Evolutionary conservation across 2,797 vertebrate species (phyloP).

Genomic region (Sebastes oblongus): DNA sequence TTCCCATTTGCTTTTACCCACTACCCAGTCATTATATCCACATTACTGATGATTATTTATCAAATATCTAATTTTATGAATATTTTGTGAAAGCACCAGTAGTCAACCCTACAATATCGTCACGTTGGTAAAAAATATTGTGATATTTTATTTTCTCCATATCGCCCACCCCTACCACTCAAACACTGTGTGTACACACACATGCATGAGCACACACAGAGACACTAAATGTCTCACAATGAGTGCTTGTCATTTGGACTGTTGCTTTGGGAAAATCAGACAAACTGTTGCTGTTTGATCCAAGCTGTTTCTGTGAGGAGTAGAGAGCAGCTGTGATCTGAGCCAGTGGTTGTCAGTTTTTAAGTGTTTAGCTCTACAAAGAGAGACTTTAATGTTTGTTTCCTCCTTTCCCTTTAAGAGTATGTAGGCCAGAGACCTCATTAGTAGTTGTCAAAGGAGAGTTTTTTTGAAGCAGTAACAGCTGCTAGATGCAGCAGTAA

Average conservation of each 20-base stretch:
- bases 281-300: conserved; percentile 18
- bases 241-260: not conserved
- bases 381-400: not conserved
- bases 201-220: not conserved
- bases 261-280: conserved; percentile 7
- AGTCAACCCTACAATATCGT: too few relatives aligned
- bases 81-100: too few relatives aligned
- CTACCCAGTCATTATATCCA: too few relatives aligned
- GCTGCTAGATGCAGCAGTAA: not conserved
- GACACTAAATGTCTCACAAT: conserved; percentile 20
- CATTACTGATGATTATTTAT: too few relatives aligned
- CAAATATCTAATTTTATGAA: too few relatives aligned
- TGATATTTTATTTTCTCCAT: too few relatives aligned
- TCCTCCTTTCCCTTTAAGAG: not conserved
- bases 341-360: conserved; percentile 13
- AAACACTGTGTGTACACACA: not conserved
- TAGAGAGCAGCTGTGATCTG: not conserved
- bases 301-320: not conserved
- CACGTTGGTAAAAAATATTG: too few relatives aligned
- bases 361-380: not conserved
- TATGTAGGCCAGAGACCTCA: conserved; percentile 16
- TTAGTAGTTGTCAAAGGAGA: not conserved
- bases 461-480: not conserved
- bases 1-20: too few relatives aligned
- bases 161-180: not conserved